Evolutionary conservation across 2,797 vertebrate genomes (phyloP), one percentile per base, ranked within the genome.

Genomic region (Phataginus tetradactyla): DNA sequence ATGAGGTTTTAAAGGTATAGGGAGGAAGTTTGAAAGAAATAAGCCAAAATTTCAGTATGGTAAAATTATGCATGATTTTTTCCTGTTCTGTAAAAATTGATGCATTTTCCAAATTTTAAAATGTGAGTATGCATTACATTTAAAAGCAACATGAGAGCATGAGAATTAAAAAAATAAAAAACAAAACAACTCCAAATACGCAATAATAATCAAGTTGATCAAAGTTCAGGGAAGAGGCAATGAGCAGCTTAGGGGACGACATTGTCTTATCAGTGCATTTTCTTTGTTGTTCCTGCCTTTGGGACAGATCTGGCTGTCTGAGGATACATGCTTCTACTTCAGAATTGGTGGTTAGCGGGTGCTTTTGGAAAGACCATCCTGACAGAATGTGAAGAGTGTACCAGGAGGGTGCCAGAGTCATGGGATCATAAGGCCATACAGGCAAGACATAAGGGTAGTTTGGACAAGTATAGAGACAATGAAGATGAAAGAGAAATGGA

Each of bases 1-100:
- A 96, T 96, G 96, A 94, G 78, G 25, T 77, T 97, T 96, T 96
- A 95, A 96, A 97, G 92, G 84, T 92, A 45, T 74, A 25, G 14
- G 2, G 74, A 29, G 34, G 55, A 69, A 2, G 11, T 92, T 93
- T 90, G 68, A 64, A 86, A 72, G 92, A 95, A 94, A 94, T 95
- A 96, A 95, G 64, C 69, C 87, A 71, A 89, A 77, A 75, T 83
- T 92, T 94, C 78, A 95, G 84, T 85, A 86, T 72, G 55, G 69
- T 4, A 80, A 69, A 90, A 96, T 91, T 86, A 95, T 79, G 95
- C 51, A 86, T 94, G 53, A 66, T 64, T 92, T 85, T 85, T 93
- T 63, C 78, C 77, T 71, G 37, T 61, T 92, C 55, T 93, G 94
- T 94, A 34, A 96, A 92, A 95, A 85, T 84, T 51, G 1, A 87